Evolutionary conservation across 2,113 vertebrate species (phyloP), one percentile per base, ranked within the genome.

Genomic region (Mobula hypostoma): DNA sequence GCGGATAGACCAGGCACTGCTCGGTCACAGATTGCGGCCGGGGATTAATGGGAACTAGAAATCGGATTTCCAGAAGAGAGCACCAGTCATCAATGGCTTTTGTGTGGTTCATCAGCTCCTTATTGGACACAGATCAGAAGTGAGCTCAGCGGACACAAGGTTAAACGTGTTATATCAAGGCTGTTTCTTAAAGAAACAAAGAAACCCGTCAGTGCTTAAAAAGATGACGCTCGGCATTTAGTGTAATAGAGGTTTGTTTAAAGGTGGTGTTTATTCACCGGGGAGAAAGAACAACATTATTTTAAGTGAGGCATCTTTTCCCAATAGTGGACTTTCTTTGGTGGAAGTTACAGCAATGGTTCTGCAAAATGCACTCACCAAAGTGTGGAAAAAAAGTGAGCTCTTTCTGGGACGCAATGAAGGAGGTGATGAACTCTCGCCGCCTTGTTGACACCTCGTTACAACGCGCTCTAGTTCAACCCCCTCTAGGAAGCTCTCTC

Each of bases 11-110:
- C 66, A 27, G n/a, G 74, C 96, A 95, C 96, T 96, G 96, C 97
- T 97, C 40, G 97, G 97, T 97, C 97, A 96, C 98, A 98, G 98
- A 99, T 98, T 98, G 97, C 97, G 96, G 96, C 96, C 4, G 92
- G 97, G 98, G 98, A 99, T 99, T 99, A 99, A 97, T 95, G 96
- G 96, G 97, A 97, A 96, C 96, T 96, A 97, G 96, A 98, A 98
- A 99, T 98, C 98, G 96, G 98, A 98, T 98, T 99, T 98, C 97
- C 96, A 96, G 95, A 95, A 96, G 97, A 97, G 97, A 97, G 97
- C 98, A 96, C 96, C 97, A 96, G 95, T 97, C 97, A 97, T 96
- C 95, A 96, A 96, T 97, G 97, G 97, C 97, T 97, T 98, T 98
- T 97, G 97, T 96, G 95, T 97, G 96, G 97, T 97, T 97, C 96